Base-by-base conservation (phyloP, 2,888 invertebrate species). In the Rapana venosa region DNA sequence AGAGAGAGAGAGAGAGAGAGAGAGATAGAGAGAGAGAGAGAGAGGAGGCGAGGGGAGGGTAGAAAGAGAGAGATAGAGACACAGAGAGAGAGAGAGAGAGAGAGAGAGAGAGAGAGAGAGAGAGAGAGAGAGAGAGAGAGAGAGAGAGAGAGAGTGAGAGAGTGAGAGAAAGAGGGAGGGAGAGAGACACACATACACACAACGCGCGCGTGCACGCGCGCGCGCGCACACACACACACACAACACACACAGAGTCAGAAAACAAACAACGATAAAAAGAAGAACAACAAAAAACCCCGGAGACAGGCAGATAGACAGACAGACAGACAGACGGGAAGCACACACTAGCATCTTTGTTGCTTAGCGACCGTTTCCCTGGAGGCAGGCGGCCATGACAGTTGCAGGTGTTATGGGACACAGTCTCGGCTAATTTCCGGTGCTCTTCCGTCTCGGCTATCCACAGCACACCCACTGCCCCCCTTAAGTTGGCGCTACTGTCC, bases 321-420 rank as follows among this genome's bases (percentile, higher is more conserved):
- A 22, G 15, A 36, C 86, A 66, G 20, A 66, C 26, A 66, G 66
- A 66, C 20, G 13, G 61, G 26, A 17, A 17, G 66, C 66, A 13
- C 66, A 26, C 86, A 87, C 87, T 30, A 56, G 8, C 22, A n/a
- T 61, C 79, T 30, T 56, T 6, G 88, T 88, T 88, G 88, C 88
- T 32, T 61, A 79, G 88, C 81, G 61, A 56, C 88, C 47, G 58
- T 81, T 88, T 88, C 32, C 88, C 61, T 47, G 11, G 30, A 15
- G 88, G 88, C 88, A 15, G 88, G 88, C 88, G 32, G 77, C 79
- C 74, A 77, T 77, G 88, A 88, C 88, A 88, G 81, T 81, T 88
- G 74, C 88, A 88, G 88, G 88, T 88, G 88, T 35, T 79, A 77
- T 36, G 79, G 58, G 81, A 88, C 47, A 26, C 61, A 15, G 88